Evolutionary conservation across 2,113 vertebrate species (phyloP).

Genomic region (Alosa alosa): DNA sequence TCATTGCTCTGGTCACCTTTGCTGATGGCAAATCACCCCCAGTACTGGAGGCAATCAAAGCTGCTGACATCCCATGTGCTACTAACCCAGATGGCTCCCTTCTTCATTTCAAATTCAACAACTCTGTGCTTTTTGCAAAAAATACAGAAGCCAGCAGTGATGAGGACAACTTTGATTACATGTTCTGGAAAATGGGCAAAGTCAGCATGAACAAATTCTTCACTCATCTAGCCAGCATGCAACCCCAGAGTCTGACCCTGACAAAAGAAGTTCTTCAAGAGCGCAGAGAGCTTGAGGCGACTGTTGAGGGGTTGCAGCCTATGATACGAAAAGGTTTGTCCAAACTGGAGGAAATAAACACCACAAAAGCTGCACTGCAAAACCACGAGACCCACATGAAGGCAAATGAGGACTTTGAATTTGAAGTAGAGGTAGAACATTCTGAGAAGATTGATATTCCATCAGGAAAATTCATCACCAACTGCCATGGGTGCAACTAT

Average conservation of each 20-base stretch:
- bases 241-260: too few species aligned
- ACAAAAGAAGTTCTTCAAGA: constrained; percentile 17
- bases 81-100: constrained; percentile 8
- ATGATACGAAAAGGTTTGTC: background rate
- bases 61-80: constrained; percentile 27
- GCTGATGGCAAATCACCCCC: constrained; percentile 37
- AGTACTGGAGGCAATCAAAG: background rate
- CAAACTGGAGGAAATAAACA: constrained; percentile 21
- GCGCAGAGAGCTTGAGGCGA: constrained; percentile 6
- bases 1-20: constrained; percentile 43
- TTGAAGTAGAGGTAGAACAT: constrained; percentile 25
- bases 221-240: background rate
- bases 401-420: constrained; percentile 25
- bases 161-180: background rate
- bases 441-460: background rate
- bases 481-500: too few species aligned
- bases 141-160: constrained; percentile 23
- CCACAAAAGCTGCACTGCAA: background rate
- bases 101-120: constrained; percentile 7
- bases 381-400: background rate
- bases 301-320: background rate
- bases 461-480: too few species aligned
- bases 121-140: constrained; percentile 33
- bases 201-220: constrained; percentile 15
- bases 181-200: constrained; percentile 27